Evolutionary conservation across 2,888 invertebrate species (phyloP).

Genomic region (Leptinotarsa peninsularis): DNA sequence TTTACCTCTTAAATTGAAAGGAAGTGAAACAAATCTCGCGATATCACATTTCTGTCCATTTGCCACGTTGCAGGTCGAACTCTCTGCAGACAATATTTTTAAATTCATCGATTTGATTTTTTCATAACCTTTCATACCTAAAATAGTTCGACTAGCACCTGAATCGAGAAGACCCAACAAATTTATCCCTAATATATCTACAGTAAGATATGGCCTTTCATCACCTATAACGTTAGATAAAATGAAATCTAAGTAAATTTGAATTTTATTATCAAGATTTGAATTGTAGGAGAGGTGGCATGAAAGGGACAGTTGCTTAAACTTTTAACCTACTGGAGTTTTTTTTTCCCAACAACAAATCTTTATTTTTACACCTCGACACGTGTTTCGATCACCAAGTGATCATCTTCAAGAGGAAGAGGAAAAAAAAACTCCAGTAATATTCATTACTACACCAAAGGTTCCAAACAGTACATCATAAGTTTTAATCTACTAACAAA

Average conservation of each 20-base stretch:
- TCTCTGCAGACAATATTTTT: slow-evolving; percentile 1
- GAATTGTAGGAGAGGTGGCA: background rate
- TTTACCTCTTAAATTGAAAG: background rate
- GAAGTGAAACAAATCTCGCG: background rate
- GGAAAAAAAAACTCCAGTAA: no score
- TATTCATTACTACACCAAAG: no score
- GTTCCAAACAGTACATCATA: no score
- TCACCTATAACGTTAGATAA: background rate
- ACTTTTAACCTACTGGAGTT: no score
- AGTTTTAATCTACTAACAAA: no score
- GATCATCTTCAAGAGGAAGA: no score
- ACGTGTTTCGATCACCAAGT: no score
- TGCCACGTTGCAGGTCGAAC: background rate
- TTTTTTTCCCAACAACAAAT: no score
- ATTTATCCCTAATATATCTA: background rate
- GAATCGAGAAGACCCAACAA: background rate
- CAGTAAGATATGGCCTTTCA: background rate
- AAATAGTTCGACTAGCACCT: background rate
- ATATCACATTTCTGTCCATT: background rate
- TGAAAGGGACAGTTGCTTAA: no score
- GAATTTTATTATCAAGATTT: background rate
- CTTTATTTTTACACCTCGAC: no score
- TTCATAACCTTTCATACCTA: background rate
- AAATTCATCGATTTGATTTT: background rate
- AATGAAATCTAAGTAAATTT: background rate